phyloP scores from a whole-genome alignment of 1,140 invertebrate genomes.

The Philaenus spumarius region DNA sequence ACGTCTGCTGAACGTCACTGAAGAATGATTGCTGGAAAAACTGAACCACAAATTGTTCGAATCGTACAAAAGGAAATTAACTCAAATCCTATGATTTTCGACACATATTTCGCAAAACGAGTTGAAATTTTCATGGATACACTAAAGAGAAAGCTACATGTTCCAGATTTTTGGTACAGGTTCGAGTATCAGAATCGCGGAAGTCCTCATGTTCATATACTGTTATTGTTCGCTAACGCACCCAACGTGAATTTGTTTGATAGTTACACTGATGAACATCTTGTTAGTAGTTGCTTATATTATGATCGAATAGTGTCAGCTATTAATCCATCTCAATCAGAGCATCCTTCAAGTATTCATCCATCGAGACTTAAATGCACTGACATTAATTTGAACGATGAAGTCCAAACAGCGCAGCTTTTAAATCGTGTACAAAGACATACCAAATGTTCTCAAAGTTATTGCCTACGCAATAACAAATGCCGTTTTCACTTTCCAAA shows the following conservation, averaged over 20 bases:
- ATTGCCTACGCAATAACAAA: too few relatives aligned
- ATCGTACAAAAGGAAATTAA: not conserved
- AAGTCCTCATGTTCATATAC: not conserved
- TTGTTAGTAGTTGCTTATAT: not conserved
- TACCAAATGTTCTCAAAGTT: too few relatives aligned
- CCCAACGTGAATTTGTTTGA: not conserved
- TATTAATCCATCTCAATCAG: not conserved
- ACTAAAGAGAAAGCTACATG: not conserved
- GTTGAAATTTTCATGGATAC: not conserved
- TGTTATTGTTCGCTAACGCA: not conserved
- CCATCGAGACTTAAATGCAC: too few relatives aligned
- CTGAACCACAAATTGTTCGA: not conserved
- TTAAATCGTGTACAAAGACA: too few relatives aligned
- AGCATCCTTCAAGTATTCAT: not conserved
- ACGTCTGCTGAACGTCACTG: not conserved
- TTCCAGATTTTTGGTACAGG: not conserved
- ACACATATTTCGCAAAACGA: not conserved
- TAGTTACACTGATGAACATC: not conserved
- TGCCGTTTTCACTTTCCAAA: too few relatives aligned
- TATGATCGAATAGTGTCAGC: not conserved
- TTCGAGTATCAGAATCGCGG: conserved; percentile 4
- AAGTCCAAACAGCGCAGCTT: too few relatives aligned
- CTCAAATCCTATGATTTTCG: not conserved
- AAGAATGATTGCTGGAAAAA: not conserved
- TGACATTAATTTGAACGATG: too few relatives aligned